Evolutionary conservation across 2,888 invertebrate genomes (phyloP).

Genomic region (Sphaeridia pumilis): DNA sequence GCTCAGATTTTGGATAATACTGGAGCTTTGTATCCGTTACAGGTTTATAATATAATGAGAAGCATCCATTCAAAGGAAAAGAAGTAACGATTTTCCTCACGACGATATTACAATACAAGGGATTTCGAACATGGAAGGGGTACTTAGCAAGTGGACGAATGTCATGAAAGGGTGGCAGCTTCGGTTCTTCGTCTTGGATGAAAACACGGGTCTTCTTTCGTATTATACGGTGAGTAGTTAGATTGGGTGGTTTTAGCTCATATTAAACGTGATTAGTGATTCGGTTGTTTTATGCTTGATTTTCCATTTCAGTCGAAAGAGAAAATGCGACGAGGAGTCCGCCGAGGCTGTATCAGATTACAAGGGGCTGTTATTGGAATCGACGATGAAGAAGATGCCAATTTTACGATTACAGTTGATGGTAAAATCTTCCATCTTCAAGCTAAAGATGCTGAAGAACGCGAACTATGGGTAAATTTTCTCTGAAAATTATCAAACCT

Average conservation of each 20-base stretch:
- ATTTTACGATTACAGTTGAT: conserved; percentile 97
- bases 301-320: conserved; percentile 74
- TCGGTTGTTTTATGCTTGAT: no score
- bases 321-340: conserved; percentile 94
- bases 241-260: no score
- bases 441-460: conserved; percentile 85
- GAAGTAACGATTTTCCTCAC: no score
- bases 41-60: no score
- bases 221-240: conserved; percentile 89
- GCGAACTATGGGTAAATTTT: conserved; percentile 82
- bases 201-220: conserved; percentile 85
- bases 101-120: no score
- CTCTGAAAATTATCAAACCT: not conserved
- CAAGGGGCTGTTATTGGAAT: conserved; percentile 97
- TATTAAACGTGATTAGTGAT: no score
- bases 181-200: conserved; percentile 97
- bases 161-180: conserved; percentile 99
- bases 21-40: no score
- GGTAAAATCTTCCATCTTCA: conserved; percentile 99
- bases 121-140: conserved; percentile 65
- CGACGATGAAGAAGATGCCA: conserved; percentile 97
- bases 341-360: conserved; percentile 92
- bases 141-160: conserved; percentile 89
- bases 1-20: no score
- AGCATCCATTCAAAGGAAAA: no score